These are phyloP conservation scores for Nematolebias whitei DNA, from an alignment of 2,113 vertebrate genomes.

Conservation along the genomic window DNA sequence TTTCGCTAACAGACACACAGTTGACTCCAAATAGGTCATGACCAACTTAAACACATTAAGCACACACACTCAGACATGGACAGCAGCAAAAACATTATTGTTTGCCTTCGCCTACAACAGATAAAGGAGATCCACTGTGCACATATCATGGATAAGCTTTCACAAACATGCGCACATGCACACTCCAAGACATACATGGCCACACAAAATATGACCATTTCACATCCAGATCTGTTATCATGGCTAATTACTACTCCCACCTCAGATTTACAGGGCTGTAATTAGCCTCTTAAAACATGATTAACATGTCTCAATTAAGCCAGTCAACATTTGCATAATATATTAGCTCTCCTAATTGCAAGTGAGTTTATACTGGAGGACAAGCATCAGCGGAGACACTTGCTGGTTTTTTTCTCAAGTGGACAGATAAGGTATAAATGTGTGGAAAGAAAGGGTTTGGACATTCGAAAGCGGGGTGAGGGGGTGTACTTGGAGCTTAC, in stretches of 20 bases:
- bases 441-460: slow-evolving; percentile 34
- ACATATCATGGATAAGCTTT: not conserved
- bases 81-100: too few species aligned
- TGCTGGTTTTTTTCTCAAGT: slow-evolving; percentile 67
- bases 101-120: not conserved
- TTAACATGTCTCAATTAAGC: slow-evolving; percentile 98
- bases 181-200: slow-evolving; percentile 38
- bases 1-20: too few species aligned
- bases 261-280: slow-evolving; percentile 99
- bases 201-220: slow-evolving; percentile 72
- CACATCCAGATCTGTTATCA: slow-evolving; percentile 90
- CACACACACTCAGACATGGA: too few species aligned
- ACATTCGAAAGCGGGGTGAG: slow-evolving; percentile 22
- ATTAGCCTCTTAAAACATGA: slow-evolving; percentile 99
- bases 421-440: slow-evolving; percentile 30
- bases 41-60: too few species aligned
- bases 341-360: slow-evolving; percentile 97
- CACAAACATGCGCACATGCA: slow-evolving; percentile 10
- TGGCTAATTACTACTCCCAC: slow-evolving; percentile 99
- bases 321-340: slow-evolving; percentile 99
- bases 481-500: slow-evolving; percentile 47
- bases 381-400: slow-evolving; percentile 83
- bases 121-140: slow-evolving; percentile 9
- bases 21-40: too few species aligned
- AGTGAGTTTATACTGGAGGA: slow-evolving; percentile 87